Evolutionary conservation across 2,888 invertebrate genomes (phyloP).

Genomic region (Thereva unica): DNA sequence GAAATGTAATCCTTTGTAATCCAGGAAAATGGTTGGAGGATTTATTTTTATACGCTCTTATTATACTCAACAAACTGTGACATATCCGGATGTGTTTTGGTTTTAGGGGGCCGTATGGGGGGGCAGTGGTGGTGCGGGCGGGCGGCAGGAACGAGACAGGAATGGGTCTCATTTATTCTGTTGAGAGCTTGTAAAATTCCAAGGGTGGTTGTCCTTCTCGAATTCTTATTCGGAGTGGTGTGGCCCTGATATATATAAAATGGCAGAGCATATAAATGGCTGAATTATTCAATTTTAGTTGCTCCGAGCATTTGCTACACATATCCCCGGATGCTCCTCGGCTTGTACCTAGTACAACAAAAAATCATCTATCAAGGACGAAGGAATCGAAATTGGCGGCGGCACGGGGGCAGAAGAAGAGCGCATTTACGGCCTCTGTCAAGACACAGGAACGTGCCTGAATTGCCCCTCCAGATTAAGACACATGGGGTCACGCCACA

Average conservation of each 20-base stretch:
- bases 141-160: too few relatives aligned
- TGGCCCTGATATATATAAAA: constrained; percentile 3
- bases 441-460: not conserved
- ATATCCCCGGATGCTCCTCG: not conserved
- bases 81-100: not conserved
- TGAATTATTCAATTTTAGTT: constrained; percentile 29
- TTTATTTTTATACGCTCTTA: constrained; percentile 31
- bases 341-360: too few relatives aligned
- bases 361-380: too few relatives aligned
- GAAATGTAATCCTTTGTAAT: constrained; percentile 28
- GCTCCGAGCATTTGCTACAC: constrained; percentile 8
- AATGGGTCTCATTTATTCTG: not conserved
- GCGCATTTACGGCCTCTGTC: too few relatives aligned
- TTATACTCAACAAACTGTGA: constrained; percentile 21
- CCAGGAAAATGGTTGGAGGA: constrained; percentile 17
- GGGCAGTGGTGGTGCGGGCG: too few relatives aligned
- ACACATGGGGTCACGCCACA: constrained; percentile 10
- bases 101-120: too few relatives aligned
- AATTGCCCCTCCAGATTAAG: constrained; percentile 5
- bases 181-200: constrained; percentile 13
- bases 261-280: constrained; percentile 16
- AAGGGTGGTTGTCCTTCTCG: not conserved
- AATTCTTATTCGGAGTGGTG: constrained; percentile 12
- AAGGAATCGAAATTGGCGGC: too few relatives aligned
- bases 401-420: too few relatives aligned